Evolutionary conservation across 2,113 vertebrate species (phyloP).

Genomic region (Oreochromis tanganicae): DNA sequence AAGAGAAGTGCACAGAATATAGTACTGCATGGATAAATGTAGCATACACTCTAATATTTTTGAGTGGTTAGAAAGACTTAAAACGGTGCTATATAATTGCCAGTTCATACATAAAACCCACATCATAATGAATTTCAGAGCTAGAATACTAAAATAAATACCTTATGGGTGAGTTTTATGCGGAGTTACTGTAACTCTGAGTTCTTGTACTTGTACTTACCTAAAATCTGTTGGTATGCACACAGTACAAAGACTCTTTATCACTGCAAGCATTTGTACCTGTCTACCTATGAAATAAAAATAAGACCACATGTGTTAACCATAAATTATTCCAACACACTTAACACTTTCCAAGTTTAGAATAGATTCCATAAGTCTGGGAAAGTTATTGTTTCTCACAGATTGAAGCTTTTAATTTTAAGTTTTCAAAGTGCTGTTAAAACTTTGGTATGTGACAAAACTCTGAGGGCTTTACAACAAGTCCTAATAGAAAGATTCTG

Average conservation of each 20-base stretch:
- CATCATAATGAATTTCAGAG: not conserved
- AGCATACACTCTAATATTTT: fast-evolving
- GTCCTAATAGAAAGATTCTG: not conserved
- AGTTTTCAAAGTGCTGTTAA: not conserved
- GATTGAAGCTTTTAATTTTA: not conserved
- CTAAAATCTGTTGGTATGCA: not conserved
- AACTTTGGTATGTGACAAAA: not conserved
- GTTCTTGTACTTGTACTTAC: not conserved
- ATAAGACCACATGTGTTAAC: not conserved
- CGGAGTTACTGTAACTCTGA: not conserved
- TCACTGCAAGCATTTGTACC: not conserved
- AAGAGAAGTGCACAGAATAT: not conserved
- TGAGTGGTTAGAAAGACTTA: not conserved
- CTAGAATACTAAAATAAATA: not conserved
- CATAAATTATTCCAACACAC: not conserved
- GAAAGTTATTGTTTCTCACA: not conserved
- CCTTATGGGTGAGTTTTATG: not conserved
- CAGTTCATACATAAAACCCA: not conserved
- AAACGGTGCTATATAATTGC: not conserved
- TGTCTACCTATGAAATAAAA: not conserved
- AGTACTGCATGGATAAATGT: not conserved
- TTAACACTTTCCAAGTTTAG: not conserved
- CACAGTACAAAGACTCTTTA: not conserved
- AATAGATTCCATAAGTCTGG: not conserved
- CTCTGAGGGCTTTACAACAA: not conserved